Base-by-base conservation (phyloP, 2,888 invertebrate genomes). In the Actias luna region DNA sequence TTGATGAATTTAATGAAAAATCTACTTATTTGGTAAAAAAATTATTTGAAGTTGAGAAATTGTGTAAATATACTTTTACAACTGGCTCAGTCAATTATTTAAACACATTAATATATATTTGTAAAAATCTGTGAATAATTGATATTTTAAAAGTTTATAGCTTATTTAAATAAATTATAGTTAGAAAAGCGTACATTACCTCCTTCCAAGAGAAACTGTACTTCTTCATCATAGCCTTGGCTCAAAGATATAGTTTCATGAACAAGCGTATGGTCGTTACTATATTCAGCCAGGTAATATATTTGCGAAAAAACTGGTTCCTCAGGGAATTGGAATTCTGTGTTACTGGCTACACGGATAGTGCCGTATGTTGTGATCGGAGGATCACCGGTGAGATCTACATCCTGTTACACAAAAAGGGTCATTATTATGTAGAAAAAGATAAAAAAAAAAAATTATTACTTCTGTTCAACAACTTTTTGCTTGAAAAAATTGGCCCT, bases 251-350 rank as follows among this genome's bases (percentile, higher is more conserved):
- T 89, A 14, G 75, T 69, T 50, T 84, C 74, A 27, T 76, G 72
- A n/a, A 83, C 63, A 29, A 89, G 62, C 64, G 74, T 70, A 62
- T 84, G 69, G 18, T 80, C 77, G 5, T 68, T 69, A 1, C 82
- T 83, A 67, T 93, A 94, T 29, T 77, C 76, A 12, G 87, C 93
- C 31, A 82, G 73, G 71, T 93, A 94, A 67, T 87, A 88, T 14
- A 92, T 66, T 71, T 84, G 72, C 1, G 81, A 75, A 75, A 94
- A 94, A 25, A 85, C 75, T 25, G 89, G 93, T 60, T 89, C 88
- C 39, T 87, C 88, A 0, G 93, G 92, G 42, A 93, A 76, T 72
- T 85, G 79, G 66, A 86, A 86, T 46, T 82, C 75, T 16, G 80
- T 69, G 69, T 92, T 86, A 12, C 86, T 82, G 58, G 74, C 66